These are phyloP conservation scores for Plutella xylostella DNA, from an alignment of 2,888 invertebrate species.

Conservation along the genomic window DNA sequence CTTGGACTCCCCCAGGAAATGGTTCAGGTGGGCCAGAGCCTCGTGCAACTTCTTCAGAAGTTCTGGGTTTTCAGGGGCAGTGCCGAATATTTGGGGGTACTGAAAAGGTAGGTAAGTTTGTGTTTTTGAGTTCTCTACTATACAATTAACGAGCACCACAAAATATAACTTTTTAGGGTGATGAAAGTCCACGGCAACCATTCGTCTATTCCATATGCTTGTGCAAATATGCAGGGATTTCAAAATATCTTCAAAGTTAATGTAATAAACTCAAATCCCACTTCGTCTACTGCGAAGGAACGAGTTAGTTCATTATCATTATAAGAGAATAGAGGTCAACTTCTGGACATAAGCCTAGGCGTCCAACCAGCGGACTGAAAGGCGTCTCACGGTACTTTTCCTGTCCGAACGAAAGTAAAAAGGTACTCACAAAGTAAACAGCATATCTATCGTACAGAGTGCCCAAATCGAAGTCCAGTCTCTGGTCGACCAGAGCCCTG, in stretches of 20 bases:
- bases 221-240: too few species aligned
- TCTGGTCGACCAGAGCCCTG: slow-evolving; percentile 80
- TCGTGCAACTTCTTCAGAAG: slow-evolving; percentile 73
- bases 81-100: background rate
- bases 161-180: too few species aligned
- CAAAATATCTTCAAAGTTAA: too few species aligned
- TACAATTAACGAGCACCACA: too few species aligned
- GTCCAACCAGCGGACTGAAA: background rate
- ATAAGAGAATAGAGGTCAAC: background rate
- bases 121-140: too few species aligned
- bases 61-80: slow-evolving; percentile 56
- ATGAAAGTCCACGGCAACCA: too few species aligned
- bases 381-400: too few species aligned
- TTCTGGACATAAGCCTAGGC: background rate
- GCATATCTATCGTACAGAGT: slow-evolving; percentile 74
- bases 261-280: background rate
- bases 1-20: slow-evolving; percentile 71
- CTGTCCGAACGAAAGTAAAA: too few species aligned
- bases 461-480: slow-evolving; percentile 81
- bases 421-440: slow-evolving; percentile 73
- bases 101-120: background rate
- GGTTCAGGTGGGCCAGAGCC: slow-evolving; percentile 74
- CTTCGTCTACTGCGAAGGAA: background rate
- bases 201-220: too few species aligned
- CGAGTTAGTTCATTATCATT: background rate